These are phyloP conservation scores for Contarinia nasturtii DNA, from an alignment of 1,140 invertebrate genomes.

Conservation along the genomic window DNA sequence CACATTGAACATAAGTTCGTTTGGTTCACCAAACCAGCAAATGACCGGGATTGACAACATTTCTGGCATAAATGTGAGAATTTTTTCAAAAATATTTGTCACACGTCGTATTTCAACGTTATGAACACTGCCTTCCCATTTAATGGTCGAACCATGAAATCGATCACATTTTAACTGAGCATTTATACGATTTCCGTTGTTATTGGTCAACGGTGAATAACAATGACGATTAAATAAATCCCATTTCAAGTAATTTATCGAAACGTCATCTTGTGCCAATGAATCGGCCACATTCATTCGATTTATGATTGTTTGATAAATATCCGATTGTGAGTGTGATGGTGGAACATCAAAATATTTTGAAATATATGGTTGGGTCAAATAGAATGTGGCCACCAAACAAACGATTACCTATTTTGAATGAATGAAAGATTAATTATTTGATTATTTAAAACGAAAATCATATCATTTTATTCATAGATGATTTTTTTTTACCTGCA, in stretches of 20 bases:
- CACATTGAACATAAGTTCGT: slow-evolving; percentile 29
- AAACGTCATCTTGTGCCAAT: slow-evolving; percentile 4
- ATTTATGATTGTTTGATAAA: slow-evolving; percentile 15
- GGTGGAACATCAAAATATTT: slow-evolving; percentile 22
- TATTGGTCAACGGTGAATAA: slow-evolving; percentile 43
- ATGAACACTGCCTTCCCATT: slow-evolving; percentile 53
- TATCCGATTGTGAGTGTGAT: slow-evolving; percentile 12
- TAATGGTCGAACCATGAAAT: slow-evolving; percentile 38
- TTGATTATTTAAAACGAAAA: too few species aligned
- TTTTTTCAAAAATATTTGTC: slow-evolving; percentile 32
- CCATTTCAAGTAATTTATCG: slow-evolving; percentile 29
- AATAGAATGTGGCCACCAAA: slow-evolving; percentile 22
- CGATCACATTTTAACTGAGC: slow-evolving; percentile 40
- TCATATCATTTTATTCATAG: too few species aligned
- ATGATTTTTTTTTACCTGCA: slow-evolving; percentile 30
- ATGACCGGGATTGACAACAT: slow-evolving; percentile 34
- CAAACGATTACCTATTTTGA: slow-evolving; percentile 16
- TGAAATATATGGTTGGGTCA: slow-evolving; percentile 29
- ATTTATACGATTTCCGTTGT: slow-evolving; percentile 38
- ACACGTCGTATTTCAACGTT: slow-evolving; percentile 40
- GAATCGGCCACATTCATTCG: slow-evolving; percentile 6
- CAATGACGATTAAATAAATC: slow-evolving; percentile 53
- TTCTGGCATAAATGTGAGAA: slow-evolving; percentile 28
- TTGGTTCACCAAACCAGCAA: slow-evolving; percentile 47
- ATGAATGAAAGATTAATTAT: neutral